Evolutionary conservation across 2,113 vertebrate genomes (phyloP), one percentile per base, ranked within the genome.

Genomic region (Pongo pygmaeus): DNA sequence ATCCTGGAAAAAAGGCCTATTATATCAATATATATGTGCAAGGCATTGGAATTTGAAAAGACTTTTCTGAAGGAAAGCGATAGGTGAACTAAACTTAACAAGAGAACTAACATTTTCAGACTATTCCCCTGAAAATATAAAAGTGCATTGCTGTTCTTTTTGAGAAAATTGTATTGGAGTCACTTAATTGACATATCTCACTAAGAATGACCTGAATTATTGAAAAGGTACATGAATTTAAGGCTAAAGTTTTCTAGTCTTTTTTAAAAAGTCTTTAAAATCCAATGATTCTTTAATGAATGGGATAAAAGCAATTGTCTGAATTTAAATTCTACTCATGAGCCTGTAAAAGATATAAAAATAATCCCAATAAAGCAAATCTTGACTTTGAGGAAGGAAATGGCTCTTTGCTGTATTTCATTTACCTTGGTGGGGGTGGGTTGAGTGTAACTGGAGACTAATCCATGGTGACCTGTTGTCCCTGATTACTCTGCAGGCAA

Each of bases 261-360:
- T 91, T 96, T 83, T 59, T 0, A 25, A 74, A 88, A 89, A 46
- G 7, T 20, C 43, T 50, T 92, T 92, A 77, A 88, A 94, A 91
- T 52, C 32, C 72, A 97, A 48, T 35, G 0, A 0, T 84, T 80
- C 46, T 96, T 93, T 85, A 95, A 94, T 96, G 85, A 84, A 89
- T 74, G 69, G 64, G 85, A 52, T 89, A 32, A 94, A 88, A 98
- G 35, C 79, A 94, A 95, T 83, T 97, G 9, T 89, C 86, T 97
- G 30, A 94, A 86, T 96, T 97, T 96, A 87, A 97, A 95, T 93
- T 97, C 92, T 94, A 32, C 79, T 97, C 86, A 72, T 89, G 70
- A 83, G 95, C 25, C 84, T 97, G 0, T 94, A 27, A 77, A 87
- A 91, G 69, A 38, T 80, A 97, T 94, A 80, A 94, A 85, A 97